Base-by-base conservation (phyloP, 2,888 invertebrate genomes). In the Caenorhabditis sinica region DNA sequence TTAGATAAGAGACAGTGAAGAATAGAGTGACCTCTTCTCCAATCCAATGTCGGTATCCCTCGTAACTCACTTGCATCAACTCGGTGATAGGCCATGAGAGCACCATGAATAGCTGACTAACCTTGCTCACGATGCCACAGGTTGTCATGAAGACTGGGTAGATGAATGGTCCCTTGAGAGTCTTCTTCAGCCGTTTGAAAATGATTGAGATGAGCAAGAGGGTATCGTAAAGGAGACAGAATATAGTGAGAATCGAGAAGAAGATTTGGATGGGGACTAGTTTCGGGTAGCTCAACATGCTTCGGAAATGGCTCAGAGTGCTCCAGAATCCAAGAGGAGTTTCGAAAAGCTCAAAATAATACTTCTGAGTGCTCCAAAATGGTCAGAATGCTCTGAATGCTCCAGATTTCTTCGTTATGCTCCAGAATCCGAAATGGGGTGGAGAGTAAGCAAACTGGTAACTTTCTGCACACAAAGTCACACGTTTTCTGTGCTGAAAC, bases 131-230 rank as follows among this genome's bases (percentile, higher is more conserved):
- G 13, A 58, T 25, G 0, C 75, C 66, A 8, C 17, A 28, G 9
- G 25, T 23, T 4, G 66, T 43, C 75, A 66, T 68, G 58, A 68
- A 76, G 28, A 66, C 25, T 1, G 66, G 58, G n/a, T 76, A 76
- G 45, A 68, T 30, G 36, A 76, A 58, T 3, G 75, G 75, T 2
- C 58, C 23, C 6, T 45, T 15, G 6, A 15, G 6, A 1, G n/a
- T 17, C n/a, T 68, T 68, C 30, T 49, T 28, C 17, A n/a, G 36
- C 53, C 68, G 30, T 23, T 53, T 15, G 36, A 36, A 53, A 11
- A 6, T 4, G 15, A 36, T 51, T 17, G 9, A 36, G 6, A 0
- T n/a, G 1, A 68, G 65, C 9, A 68, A 20, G 0, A 20, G n/a
- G 0, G 20, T 20, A 53, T 68, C 68, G 51, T 51, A 68, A 6